Conservation (phyloP, 2,888 invertebrate species). For the Prosapia bicincta region DNA sequence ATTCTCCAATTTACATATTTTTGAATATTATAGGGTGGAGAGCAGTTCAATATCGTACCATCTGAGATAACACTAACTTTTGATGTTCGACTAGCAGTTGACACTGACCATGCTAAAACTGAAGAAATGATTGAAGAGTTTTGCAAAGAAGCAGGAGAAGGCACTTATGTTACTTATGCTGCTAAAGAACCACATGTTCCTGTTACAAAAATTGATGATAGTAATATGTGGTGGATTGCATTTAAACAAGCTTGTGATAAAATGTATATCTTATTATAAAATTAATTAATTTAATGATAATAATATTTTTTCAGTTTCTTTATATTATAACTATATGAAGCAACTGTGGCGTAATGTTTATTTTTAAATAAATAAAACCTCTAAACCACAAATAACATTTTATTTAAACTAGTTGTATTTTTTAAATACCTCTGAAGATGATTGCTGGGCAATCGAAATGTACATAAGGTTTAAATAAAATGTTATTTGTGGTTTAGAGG, state of each 20-base stretch:
- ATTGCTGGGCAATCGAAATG: too few species aligned
- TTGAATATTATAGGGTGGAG: slow-evolving; percentile 65
- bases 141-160: slow-evolving; percentile 71
- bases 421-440: too few species aligned
- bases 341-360: too few species aligned
- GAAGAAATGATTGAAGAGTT: slow-evolving; percentile 53
- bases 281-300: background rate
- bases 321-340: too few species aligned
- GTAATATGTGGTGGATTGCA: slow-evolving; percentile 69
- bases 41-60: slow-evolving; percentile 88
- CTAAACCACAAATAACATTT: too few species aligned
- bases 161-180: slow-evolving; percentile 61
- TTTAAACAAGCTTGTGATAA: slow-evolving; percentile 51
- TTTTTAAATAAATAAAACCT: too few species aligned
- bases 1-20: too few species aligned
- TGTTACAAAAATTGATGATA: slow-evolving; percentile 58
- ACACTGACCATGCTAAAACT: slow-evolving; percentile 49
- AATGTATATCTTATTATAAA: slow-evolving; percentile 17
- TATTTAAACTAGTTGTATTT: too few species aligned
- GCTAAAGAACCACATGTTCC: slow-evolving; percentile 60
- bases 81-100: slow-evolving; percentile 66
- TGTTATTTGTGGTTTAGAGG: too few species aligned
- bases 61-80: slow-evolving; percentile 69
- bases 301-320: too few species aligned
- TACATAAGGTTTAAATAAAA: too few species aligned